Percentiles rank a stretch among this genome's conserved stretches.
phyloP scores from a whole-genome alignment of 2,888 invertebrate genomes.

The Athalia circularis region DNA sequence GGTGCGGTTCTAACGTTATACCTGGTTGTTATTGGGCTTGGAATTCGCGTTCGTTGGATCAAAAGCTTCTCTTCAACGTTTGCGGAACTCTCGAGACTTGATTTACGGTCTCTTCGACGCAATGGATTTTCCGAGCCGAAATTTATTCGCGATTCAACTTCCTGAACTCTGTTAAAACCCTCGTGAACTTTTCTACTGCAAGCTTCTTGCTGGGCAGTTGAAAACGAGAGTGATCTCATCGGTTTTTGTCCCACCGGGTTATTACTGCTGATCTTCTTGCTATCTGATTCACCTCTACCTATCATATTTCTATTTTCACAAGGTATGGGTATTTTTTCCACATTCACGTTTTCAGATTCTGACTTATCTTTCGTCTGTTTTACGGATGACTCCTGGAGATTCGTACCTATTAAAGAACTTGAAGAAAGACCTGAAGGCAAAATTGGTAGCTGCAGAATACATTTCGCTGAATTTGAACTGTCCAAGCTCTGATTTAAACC shows the following conservation, averaged over 20 bases:
- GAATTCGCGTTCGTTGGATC: constrained; percentile 22
- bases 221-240: constrained; percentile 4
- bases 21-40: neutral
- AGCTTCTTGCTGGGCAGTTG: constrained; percentile 27
- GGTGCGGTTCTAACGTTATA: neutral
- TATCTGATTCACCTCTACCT: neutral
- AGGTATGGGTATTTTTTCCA: neutral
- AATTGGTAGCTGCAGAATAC: constrained; percentile 26
- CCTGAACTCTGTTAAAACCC: neutral
- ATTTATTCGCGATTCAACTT: constrained; percentile 29
- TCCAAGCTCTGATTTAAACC: constrained; percentile 1
- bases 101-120: neutral
- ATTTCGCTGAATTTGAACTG: constrained; percentile 28
- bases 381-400: neutral
- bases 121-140: constrained; percentile 32
- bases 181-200: constrained; percentile 7
- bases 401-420: constrained; percentile 21
- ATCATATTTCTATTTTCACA: neutral
- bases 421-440: constrained; percentile 30
- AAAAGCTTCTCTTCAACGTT: neutral
- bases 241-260: constrained; percentile 7
- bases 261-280: neutral
- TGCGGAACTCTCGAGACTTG: constrained; percentile 4
- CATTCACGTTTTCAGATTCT: neutral
- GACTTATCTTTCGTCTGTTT: neutral